Evolutionary conservation across 2,113 vertebrate genomes (phyloP).

Genomic region (Corapipo altera): DNA sequence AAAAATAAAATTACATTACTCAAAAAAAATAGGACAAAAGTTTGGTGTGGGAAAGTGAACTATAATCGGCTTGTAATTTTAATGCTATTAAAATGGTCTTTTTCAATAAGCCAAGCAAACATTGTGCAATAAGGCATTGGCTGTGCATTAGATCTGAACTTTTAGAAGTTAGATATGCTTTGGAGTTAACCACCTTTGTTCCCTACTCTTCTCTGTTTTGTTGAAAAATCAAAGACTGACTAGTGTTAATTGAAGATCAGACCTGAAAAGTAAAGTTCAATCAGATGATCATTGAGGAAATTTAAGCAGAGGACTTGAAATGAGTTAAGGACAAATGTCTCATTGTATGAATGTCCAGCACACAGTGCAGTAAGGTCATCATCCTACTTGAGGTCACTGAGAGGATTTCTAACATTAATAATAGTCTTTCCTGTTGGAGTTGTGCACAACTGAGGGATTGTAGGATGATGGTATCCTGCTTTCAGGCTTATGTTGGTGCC

Average conservation of each 20-base stretch:
- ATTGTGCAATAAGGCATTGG: background rate
- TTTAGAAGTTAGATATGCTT: background rate
- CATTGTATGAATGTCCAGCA: background rate
- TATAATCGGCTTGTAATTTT: background rate
- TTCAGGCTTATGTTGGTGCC: background rate
- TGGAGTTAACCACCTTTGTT: background rate
- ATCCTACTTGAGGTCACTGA: background rate
- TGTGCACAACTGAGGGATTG: background rate
- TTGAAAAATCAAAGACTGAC: background rate
- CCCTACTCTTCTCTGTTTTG: background rate
- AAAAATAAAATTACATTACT: background rate
- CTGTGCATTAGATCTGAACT: background rate
- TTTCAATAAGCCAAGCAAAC: background rate
- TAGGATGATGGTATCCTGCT: background rate
- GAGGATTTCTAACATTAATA: background rate
- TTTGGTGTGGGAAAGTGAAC: background rate
- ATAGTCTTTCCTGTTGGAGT: background rate
- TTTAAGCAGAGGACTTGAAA: background rate
- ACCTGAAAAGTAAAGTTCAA: background rate
- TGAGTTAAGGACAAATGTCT: background rate
- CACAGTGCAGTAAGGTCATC: background rate
- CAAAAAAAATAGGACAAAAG: background rate
- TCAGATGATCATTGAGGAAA: background rate
- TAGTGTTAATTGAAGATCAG: background rate
- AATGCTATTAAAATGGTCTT: background rate